Evolutionary conservation across 2,888 invertebrate genomes (phyloP).

Genomic region (Temnothorax rugatulus): DNA sequence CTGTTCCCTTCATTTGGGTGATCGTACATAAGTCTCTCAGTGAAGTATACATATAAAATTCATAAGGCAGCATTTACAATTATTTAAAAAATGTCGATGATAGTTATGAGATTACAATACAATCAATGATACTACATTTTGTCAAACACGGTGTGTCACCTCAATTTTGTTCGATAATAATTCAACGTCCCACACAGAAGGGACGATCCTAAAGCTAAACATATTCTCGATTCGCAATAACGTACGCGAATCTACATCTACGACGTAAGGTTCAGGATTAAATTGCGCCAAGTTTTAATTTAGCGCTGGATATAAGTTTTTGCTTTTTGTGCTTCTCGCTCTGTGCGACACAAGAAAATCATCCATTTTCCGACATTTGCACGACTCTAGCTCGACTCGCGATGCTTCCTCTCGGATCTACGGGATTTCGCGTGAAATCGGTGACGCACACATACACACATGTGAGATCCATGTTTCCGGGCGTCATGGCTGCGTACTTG

Average conservation of each 20-base stretch:
- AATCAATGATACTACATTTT: slow-evolving; percentile 9
- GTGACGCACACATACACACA: slow-evolving; percentile 21
- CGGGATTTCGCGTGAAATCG: slow-evolving; percentile 40
- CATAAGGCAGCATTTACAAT: slow-evolving; percentile 1
- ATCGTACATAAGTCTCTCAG: slow-evolving; percentile 1
- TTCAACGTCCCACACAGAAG: background rate
- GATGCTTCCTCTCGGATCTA: slow-evolving; percentile 35
- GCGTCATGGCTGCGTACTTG: slow-evolving; percentile 51
- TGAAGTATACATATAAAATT: slow-evolving; percentile 27
- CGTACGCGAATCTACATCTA: slow-evolving; percentile 7
- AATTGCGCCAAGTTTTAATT: slow-evolving; percentile 1
- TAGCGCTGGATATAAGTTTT: slow-evolving; percentile 1
- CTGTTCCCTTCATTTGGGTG: background rate
- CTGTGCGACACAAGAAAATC: slow-evolving; percentile 3
- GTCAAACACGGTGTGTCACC: background rate
- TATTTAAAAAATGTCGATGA: slow-evolving; percentile 33
- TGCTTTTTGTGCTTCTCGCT: background rate
- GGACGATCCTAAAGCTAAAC: background rate
- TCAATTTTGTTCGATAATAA: slow-evolving; percentile 31
- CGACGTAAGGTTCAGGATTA: slow-evolving; percentile 8
- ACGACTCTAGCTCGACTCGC: slow-evolving; percentile 5
- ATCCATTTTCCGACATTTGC: slow-evolving; percentile 7
- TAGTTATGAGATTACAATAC: background rate
- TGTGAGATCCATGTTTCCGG: slow-evolving; percentile 49
- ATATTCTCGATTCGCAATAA: slow-evolving; percentile 12